phyloP scores from a whole-genome alignment of 2,888 invertebrate genomes.

The Tenthredo mesomela region DNA sequence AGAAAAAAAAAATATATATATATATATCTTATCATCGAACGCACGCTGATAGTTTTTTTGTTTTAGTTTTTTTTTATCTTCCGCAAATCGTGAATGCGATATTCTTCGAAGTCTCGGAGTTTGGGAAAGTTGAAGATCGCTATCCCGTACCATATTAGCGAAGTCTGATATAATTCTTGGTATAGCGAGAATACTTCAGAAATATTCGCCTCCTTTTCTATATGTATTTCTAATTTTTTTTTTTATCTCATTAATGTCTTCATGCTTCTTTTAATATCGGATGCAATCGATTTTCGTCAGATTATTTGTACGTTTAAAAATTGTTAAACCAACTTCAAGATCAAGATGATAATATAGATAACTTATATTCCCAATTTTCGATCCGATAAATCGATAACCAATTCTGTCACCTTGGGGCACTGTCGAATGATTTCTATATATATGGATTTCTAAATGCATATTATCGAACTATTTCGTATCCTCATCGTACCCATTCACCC shows the following conservation, averaged over 20 bases:
- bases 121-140: background rate
- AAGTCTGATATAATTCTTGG: background rate
- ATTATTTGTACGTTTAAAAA: background rate
- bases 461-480: background rate
- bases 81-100: background rate
- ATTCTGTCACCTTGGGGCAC: background rate
- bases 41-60: no score
- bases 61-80: background rate
- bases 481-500: background rate
- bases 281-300: background rate
- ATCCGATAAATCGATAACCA: background rate
- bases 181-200: background rate
- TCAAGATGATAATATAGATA: background rate
- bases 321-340: background rate
- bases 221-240: background rate
- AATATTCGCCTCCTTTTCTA: background rate
- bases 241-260: no score
- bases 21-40: no score
- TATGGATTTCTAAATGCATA: background rate
- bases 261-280: no score
- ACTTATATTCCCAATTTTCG: background rate
- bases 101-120: background rate
- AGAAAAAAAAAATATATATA: background rate
- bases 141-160: no score
- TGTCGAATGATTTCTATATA: background rate